Percentiles rank a stretch among this genome's conserved stretches.
phyloP scores from a whole-genome alignment of 2,113 vertebrate species.

The Acinonyx jubatus region DNA sequence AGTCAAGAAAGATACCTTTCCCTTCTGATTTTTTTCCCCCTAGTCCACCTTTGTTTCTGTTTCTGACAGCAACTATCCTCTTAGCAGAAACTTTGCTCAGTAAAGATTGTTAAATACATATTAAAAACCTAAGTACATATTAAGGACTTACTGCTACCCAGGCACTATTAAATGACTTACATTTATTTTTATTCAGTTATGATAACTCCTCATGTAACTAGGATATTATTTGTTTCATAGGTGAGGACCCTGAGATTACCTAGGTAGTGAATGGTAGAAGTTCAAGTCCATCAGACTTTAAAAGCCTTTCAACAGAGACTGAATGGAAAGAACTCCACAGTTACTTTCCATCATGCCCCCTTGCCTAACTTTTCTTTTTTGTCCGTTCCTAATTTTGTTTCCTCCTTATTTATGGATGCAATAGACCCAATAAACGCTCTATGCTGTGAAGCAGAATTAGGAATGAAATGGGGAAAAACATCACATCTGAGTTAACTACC shows the following conservation, averaged over 20 bases:
- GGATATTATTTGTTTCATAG: conserved; percentile 8
- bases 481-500: conserved; percentile 9
- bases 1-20: not conserved
- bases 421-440: not conserved
- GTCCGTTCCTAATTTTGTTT: conserved; percentile 28
- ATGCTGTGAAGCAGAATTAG: not conserved
- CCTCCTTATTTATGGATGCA: not conserved
- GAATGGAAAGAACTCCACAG: not conserved
- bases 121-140: not conserved
- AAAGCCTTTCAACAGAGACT: not conserved
- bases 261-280: not conserved
- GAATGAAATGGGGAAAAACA: not conserved
- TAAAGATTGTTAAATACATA: not conserved
- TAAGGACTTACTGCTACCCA: not conserved
- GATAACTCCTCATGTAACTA: not conserved
- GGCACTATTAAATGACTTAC: not conserved
- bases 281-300: not conserved
- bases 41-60: not conserved
- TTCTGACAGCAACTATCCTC: not conserved
- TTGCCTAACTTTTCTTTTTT: not conserved
- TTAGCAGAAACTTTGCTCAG: not conserved
- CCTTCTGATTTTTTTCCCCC: not conserved
- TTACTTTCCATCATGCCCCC: not conserved
- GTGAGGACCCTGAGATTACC: not conserved
- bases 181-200: not conserved